These are phyloP conservation scores for Pteropus rufus DNA, from an alignment of 2,797 vertebrate species.

Conservation along the genomic window DNA sequence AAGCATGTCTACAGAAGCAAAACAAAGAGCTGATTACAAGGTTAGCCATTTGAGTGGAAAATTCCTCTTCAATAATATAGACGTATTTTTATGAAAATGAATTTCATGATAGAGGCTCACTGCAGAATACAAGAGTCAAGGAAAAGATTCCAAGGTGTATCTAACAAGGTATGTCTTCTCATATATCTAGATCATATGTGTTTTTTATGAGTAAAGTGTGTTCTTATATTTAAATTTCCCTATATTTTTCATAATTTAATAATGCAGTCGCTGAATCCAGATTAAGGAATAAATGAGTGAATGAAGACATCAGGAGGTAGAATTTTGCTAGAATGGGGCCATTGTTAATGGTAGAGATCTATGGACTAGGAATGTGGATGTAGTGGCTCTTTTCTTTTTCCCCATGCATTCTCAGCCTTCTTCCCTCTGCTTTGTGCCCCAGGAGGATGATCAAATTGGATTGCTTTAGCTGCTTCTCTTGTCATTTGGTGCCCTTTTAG, in stretches of 20 bases:
- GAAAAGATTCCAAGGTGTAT: neutral
- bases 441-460: neutral
- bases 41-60: no score
- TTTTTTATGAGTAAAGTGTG: neutral
- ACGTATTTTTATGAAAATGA: neutral
- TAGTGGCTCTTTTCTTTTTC: neutral
- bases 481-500: neutral
- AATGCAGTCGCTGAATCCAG: neutral
- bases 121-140: neutral
- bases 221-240: neutral
- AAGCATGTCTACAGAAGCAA: no score
- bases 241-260: neutral
- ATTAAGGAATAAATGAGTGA: neutral
- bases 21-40: no score
- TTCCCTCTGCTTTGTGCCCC: neutral
- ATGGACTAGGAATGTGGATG: neutral
- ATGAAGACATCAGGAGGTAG: neutral
- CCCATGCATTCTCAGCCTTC: neutral
- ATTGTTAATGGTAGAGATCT: neutral
- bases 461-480: neutral
- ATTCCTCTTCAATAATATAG: no score
- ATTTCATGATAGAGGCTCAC: neutral
- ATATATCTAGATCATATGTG: neutral
- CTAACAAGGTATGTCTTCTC: neutral
- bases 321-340: neutral